Evolutionary conservation across 1,140 invertebrate species (phyloP), one percentile per base, ranked within the genome.

Genomic region (Drosophila navojoa): DNA sequence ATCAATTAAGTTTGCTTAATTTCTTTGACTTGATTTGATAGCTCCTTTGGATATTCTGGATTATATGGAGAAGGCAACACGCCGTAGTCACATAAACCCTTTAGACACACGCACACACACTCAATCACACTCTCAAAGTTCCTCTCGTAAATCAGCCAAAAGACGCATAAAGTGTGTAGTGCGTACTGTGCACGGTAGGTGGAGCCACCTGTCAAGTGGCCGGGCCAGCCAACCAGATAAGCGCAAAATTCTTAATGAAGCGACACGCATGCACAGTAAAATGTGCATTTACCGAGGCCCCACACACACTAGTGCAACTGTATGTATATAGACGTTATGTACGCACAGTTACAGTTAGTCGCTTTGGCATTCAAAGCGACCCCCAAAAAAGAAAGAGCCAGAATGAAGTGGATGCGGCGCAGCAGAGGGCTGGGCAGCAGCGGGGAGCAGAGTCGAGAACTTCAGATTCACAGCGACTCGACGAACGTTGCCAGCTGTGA

Each of bases 161-260:
- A 22, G 15, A 15, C 9, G 16, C 19, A 47, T 45, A 19, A 47
- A 47, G n/a, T 54, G 11, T 47, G 47, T 27, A 68, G 63, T 68
- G 32, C 29, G 38, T 50, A 22, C 22, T 25, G 32, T 69, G 50
- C 6, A 11, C 49, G 40, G 66, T 70, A 62, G 71, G 59, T 74
- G 71, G 67, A 74, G 67, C 59, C 62, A 67, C 62, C 69, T 69
- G 44, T n/a, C 29, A 58, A 15, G 32, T 49, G 15, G 11, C 16
- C n/a, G n/a, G 53, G 32, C 42, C 67, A 75, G 47, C 72, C 72
- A 75, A 75, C 72, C 72, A 74, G 66, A 69, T 63, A 50, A 74
- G 44, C 71, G 67, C 71, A 71, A 42, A 54, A 40, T 47, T 71
- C 49, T 40, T 70, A 75, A 75, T 75, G 68, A 64, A 67, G 55